These are phyloP conservation scores for Polia nebulosa DNA, from an alignment of 2,888 invertebrate species.

Conservation along the genomic window DNA sequence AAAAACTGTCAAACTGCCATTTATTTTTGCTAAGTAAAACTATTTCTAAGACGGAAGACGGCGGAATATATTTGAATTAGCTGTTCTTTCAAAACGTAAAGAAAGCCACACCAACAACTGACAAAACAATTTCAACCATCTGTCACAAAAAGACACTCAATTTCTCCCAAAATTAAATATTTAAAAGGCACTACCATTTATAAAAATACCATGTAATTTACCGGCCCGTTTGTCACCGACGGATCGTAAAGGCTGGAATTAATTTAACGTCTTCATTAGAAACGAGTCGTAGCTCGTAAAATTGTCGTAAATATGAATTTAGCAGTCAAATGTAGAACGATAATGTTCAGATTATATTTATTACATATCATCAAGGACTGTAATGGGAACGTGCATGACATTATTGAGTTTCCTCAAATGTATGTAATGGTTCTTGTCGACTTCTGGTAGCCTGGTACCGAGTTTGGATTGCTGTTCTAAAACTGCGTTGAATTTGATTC, in stretches of 20 bases:
- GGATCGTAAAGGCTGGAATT: slow-evolving; percentile 70
- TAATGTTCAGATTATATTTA: slow-evolving; percentile 35
- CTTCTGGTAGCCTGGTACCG: slow-evolving; percentile 2
- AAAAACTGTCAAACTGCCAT: too few species aligned
- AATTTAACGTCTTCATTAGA: slow-evolving; percentile 71
- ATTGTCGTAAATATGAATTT: slow-evolving; percentile 62
- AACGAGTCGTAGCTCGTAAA: slow-evolving; percentile 69
- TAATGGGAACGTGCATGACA: slow-evolving; percentile 6
- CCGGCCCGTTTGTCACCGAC: slow-evolving; percentile 57
- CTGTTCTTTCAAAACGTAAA: not conserved
- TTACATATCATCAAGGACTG: slow-evolving; percentile 27
- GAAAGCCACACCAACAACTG: not conserved
- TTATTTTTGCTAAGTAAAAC: too few species aligned
- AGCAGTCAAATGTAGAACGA: slow-evolving; percentile 34
- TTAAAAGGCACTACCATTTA: slow-evolving; percentile 19
- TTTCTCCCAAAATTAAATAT: slow-evolving; percentile 26
- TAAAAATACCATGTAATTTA: slow-evolving; percentile 46
- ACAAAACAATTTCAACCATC: not conserved
- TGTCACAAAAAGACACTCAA: not conserved
- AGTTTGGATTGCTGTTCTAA: not conserved
- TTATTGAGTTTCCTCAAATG: slow-evolving; percentile 18
- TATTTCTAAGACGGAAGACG: too few species aligned
- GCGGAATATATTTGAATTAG: not conserved
- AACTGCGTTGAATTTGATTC: not conserved
- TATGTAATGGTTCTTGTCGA: not conserved